Conservation (phyloP, 2,888 invertebrate genomes). For the Scotopteryx bipunctaria region DNA sequence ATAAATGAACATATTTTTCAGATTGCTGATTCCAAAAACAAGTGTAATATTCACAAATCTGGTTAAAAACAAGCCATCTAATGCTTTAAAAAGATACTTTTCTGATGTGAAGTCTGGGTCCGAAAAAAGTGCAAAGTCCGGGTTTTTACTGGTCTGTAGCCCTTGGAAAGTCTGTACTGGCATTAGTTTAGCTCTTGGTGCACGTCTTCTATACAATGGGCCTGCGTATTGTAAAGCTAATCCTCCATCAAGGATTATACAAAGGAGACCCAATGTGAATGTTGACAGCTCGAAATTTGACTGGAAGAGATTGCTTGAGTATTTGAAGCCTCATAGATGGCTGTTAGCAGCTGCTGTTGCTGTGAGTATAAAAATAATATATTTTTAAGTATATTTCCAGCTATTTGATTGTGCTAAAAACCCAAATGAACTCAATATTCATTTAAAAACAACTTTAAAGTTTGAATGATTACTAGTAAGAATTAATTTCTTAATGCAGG, state of each 20-base stretch:
- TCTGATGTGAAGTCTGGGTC: slow-evolving; percentile 53
- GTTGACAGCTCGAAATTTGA: slow-evolving; percentile 87
- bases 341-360: slow-evolving; percentile 89
- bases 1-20: slow-evolving; percentile 47
- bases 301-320: slow-evolving; percentile 88
- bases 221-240: slow-evolving; percentile 87
- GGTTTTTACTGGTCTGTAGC: slow-evolving; percentile 56
- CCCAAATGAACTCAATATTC: no score
- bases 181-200: slow-evolving; percentile 69
- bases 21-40: slow-evolving; percentile 58
- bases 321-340: slow-evolving; percentile 90
- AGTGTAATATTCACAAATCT: slow-evolving; percentile 59
- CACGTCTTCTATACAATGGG: slow-evolving; percentile 69
- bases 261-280: slow-evolving; percentile 76
- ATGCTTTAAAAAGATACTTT: slow-evolving; percentile 57
- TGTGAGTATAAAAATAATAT: no score
- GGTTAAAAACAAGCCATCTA: slow-evolving; percentile 60
- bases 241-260: slow-evolving; percentile 78
- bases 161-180: slow-evolving; percentile 78
- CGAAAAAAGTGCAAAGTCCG: slow-evolving; percentile 58
- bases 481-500: no score
- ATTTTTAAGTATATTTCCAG: no score
- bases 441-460: no score
- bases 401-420: no score
- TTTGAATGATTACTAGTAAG: no score